Evolutionary conservation across 1,140 invertebrate species (phyloP), one percentile per base, ranked within the genome.

Genomic region (Drosophila nebulosa): DNA sequence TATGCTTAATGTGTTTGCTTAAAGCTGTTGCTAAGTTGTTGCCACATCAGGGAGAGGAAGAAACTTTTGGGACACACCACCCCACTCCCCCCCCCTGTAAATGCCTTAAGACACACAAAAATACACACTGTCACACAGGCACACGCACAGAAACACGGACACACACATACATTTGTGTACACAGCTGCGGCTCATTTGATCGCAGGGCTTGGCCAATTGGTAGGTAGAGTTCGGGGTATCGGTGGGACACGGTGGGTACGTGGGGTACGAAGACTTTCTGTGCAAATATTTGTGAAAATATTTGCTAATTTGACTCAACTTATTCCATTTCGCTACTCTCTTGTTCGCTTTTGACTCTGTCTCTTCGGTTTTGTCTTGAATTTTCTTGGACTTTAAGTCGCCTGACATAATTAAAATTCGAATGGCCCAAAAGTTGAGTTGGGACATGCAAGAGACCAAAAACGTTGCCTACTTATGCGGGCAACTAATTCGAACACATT

Each of bases 141-240:
- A 36, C 51, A 64, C 39, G 35, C 52, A 52, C 39, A 57, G 2
- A 22, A 18, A 36, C 30, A 57, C 10, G 18, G 30, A 58, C 21
- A 24, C n/a, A 21, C 12, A 53, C 53, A 36, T 56, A 72, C 63
- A 72, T 14, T 62, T 84, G 79, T 85, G 76, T 79, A 77, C 77
- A 85, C 77, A 84, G 78, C 83, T 86, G 81, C 73, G 81, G 81
- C 81, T 84, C 80, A 84, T 84, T 84, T 84, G 80, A 86, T 86
- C 80, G 81, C 63, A 59, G 69, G 57, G 60, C 64, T 80, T 86
- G 77, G 77, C 64, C 80, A 84, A 85, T 85, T 85, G 78, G 64
- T 60, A 57, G 24, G 24, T 50, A 61, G 3, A 39, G 14, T 16
- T 14, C 1, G 12, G 1, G 12, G 32, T 1, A 2, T 4, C 14